Percentiles rank a stretch among this genome's conserved stretches.
Conservation (phyloP, 2,888 invertebrate species). For the Ophion costatus region DNA sequence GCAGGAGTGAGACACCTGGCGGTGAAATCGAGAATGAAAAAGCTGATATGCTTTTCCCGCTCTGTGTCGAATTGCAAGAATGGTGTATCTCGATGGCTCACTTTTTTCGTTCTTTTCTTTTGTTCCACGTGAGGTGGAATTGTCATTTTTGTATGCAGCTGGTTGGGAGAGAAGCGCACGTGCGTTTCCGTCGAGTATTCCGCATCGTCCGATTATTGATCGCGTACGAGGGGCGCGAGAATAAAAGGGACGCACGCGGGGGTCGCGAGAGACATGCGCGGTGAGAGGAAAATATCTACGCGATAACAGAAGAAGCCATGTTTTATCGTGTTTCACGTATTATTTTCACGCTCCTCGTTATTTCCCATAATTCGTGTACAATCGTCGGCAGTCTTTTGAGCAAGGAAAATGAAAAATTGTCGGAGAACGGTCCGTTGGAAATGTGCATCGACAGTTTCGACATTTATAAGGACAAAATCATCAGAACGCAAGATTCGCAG, state of each 20-base stretch:
- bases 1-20: background rate
- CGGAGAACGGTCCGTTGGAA: conserved; percentile 87
- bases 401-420: conserved; percentile 76
- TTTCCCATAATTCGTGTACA: conserved; percentile 69
- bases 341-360: conserved; percentile 74
- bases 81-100: background rate
- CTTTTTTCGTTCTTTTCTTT: background rate
- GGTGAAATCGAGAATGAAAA: background rate
- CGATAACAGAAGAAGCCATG: conserved; percentile 70
- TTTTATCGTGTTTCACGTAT: conserved; percentile 73
- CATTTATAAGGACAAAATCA: conserved; percentile 94
- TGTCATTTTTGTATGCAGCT: background rate
- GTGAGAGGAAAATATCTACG: conserved; percentile 22
- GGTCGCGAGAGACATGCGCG: conserved; percentile 64
- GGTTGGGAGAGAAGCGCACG: background rate
- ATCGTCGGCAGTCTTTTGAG: conserved; percentile 70
- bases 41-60: background rate
- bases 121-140: background rate
- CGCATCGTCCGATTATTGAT: conserved; percentile 62
- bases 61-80: background rate
- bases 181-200: conserved; percentile 1
- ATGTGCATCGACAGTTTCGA: conserved; percentile 92
- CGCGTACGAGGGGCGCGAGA: conserved; percentile 10
- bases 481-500: conserved; percentile 94
- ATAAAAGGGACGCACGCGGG: too few relatives aligned